Conservation (phyloP, 2,797 vertebrate species). For the Rhodeus uyekii region DNA sequence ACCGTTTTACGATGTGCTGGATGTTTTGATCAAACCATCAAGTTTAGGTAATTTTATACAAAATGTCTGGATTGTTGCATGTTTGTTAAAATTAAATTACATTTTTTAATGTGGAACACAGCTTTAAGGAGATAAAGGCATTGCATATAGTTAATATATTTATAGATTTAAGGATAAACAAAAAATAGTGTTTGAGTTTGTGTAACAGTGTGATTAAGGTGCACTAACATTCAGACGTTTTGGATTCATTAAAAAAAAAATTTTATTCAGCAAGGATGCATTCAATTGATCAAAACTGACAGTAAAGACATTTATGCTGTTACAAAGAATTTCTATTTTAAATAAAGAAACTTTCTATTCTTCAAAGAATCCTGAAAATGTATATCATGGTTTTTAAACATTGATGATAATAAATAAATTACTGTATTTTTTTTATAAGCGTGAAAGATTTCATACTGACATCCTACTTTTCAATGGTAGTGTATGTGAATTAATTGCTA, state of each 20-base stretch:
- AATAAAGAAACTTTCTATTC: background rate
- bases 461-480: background rate
- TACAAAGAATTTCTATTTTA: background rate
- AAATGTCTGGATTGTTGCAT: background rate
- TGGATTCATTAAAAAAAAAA: background rate
- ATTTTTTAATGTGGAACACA: too few relatives aligned
- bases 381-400: background rate
- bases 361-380: background rate
- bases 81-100: background rate
- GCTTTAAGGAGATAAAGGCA: background rate
- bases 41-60: slow-evolving; percentile 85
- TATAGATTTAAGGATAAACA: background rate
- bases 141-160: background rate
- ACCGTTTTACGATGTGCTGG: slow-evolving; percentile 95
- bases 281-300: background rate
- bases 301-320: background rate
- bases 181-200: background rate
- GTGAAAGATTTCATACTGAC: background rate
- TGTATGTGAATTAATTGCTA: background rate
- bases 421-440: background rate
- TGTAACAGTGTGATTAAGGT: background rate
- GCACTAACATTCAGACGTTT: background rate
- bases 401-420: background rate
- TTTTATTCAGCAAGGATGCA: too few relatives aligned
- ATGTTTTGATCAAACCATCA: slow-evolving; percentile 95